Evolutionary conservation across 2,888 invertebrate genomes (phyloP), one percentile per base, ranked within the genome.

Genomic region (Napeogenes inachia): DNA sequence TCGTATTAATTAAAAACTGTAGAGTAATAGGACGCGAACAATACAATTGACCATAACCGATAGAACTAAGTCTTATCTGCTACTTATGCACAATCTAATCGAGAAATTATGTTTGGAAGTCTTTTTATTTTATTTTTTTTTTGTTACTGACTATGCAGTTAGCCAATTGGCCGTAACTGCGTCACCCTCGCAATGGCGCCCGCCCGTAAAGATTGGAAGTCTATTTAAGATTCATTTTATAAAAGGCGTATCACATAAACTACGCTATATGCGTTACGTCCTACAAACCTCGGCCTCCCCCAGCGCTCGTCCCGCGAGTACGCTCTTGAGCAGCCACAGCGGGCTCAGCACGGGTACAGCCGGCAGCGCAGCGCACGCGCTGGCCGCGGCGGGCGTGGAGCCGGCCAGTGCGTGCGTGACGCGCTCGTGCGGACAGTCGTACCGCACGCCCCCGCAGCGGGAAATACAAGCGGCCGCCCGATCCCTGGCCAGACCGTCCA

Each of bases 391-490:
- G 0, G 74, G 68, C 0, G 85, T 82, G 8, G 87, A 78, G 6
- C 91, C 79, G 66, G 94, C 93, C 45, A 97, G 92, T 3, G 96
- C 93, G 84, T 98, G 98, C 0, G 97, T 96, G 2, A 88, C 84
- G 64, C 94, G 92, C 66, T 94, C 94, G 71, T 94, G 94, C 50
- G 97, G 91, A 59, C 93, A 92, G 77, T 95, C 95, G 75, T 95
- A 83, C 60, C 97, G 92, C 21, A 95, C 95, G 35, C 96, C 98
- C n/a, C 97, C 97, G 59, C 95, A 94, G 5, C 93, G 92, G 0
- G 86, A 84, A 10, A 87, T 78, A 63, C 80, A 74, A 0, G 84
- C 83, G 1, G 78, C 70, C 1, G 85, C 84, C 2, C 89, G 86
- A 63, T 89, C 91, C 45, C 86, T 83, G n/a, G 71, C 64, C 2